Conservation (phyloP, 2,888 invertebrate species). For the Trissolcus japonicus region DNA sequence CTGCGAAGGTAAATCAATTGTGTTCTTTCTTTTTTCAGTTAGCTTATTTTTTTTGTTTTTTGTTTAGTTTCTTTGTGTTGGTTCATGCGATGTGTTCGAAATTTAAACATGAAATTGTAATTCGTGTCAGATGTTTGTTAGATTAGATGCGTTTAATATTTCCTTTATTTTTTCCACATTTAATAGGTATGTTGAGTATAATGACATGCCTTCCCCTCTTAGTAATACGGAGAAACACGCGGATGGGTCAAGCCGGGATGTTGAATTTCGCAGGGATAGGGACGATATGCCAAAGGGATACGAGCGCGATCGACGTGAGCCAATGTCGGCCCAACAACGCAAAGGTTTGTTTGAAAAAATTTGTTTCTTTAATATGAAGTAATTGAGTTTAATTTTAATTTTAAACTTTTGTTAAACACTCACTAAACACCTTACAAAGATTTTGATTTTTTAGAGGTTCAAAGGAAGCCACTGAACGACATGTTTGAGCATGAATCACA, state of each 20-base stretch:
- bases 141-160: neutral
- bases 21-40: neutral
- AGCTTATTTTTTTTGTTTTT: neutral
- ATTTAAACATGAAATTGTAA: neutral
- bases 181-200: slow-evolving; percentile 74
- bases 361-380: no score
- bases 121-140: slow-evolving; percentile 18
- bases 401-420: neutral
- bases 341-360: slow-evolving; percentile 72
- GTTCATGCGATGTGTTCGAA: neutral
- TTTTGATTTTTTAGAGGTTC: slow-evolving; percentile 66
- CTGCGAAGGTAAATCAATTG: slow-evolving; percentile 77
- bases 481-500: slow-evolving; percentile 74
- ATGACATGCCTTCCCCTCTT: slow-evolving; percentile 75
- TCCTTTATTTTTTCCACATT: slow-evolving; percentile 57
- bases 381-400: no score
- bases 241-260: slow-evolving; percentile 71
- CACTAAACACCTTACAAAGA: slow-evolving; percentile 8
- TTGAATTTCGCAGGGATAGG: slow-evolving; percentile 71
- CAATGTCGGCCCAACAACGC: slow-evolving; percentile 69
- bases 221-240: slow-evolving; percentile 74
- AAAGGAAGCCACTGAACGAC: slow-evolving; percentile 71
- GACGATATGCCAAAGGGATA: slow-evolving; percentile 72
- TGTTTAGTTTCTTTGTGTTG: neutral
- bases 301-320: slow-evolving; percentile 68